phyloP scores from a whole-genome alignment of 2,113 vertebrate genomes.

The Ibidorhyncha struthersii region DNA sequence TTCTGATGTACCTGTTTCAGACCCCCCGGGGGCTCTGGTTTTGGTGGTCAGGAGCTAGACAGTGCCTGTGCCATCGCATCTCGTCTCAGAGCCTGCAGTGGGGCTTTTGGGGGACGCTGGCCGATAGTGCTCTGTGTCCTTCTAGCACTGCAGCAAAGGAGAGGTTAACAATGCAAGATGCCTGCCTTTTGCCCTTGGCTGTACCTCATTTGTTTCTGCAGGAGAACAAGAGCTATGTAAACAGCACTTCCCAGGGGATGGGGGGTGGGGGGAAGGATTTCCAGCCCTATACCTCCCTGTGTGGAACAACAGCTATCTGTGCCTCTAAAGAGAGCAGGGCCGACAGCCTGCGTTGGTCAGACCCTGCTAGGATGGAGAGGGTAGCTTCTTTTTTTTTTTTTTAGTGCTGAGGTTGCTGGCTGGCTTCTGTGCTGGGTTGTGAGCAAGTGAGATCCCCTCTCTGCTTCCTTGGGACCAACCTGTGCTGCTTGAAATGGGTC shows the following conservation, averaged over 20 bases:
- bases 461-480: not conserved
- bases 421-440: not conserved
- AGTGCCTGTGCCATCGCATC: not conserved
- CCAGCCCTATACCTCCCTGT: not conserved
- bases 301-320: not conserved
- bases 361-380: not conserved
- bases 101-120: not conserved
- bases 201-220: not conserved
- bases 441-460: not conserved
- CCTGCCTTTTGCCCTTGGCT: not conserved
- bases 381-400: not conserved
- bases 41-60: not conserved
- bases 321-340: not conserved
- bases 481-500: not conserved
- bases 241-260: not conserved
- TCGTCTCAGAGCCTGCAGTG: not conserved
- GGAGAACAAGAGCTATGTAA: not conserved
- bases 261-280: not conserved
- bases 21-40: not conserved
- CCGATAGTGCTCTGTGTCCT: not conserved
- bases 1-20: not conserved
- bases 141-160: not conserved
- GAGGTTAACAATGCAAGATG: not conserved
- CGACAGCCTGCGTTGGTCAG: not conserved
- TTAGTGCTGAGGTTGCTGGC: not conserved